These are phyloP conservation scores for Sinocyclocheilus rhinocerous DNA, from an alignment of 2,113 vertebrate genomes.

Conservation along the genomic window DNA sequence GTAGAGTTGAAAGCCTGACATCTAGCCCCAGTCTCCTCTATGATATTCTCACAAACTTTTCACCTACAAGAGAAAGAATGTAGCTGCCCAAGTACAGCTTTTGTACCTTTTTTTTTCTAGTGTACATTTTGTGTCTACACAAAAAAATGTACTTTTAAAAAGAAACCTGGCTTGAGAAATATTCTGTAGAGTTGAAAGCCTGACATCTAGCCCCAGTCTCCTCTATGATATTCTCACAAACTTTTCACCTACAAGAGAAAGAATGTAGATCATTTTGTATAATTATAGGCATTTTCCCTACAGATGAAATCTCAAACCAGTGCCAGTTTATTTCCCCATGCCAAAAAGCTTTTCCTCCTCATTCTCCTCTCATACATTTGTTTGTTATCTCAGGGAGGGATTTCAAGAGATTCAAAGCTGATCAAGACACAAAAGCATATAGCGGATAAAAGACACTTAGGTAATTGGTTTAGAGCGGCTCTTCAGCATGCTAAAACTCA, in stretches of 20 bases:
- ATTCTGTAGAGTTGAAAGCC: no score
- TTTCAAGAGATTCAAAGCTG: constrained; percentile 88
- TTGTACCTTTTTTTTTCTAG: no score
- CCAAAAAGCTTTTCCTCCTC: constrained; percentile 73
- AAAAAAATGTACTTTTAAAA: no score
- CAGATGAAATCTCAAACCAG: background rate
- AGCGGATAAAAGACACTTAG: constrained; percentile 83
- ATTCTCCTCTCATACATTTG: constrained; percentile 76
- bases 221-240: background rate
- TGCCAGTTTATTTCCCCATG: constrained; percentile 49
- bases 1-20: no score
- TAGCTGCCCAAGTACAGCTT: no score
- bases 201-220: background rate
- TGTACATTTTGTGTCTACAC: no score
- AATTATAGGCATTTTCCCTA: background rate
- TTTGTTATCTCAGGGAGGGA: constrained; percentile 86
- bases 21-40: background rate
- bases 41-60: background rate
- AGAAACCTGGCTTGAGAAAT: no score
- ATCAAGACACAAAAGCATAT: constrained; percentile 85
- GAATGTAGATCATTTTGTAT: background rate
- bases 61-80: background rate
- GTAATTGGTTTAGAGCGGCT: constrained; percentile 82
- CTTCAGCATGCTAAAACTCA: constrained; percentile 75
- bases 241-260: background rate